Evolutionary conservation across 2,113 vertebrate genomes (phyloP).

Genomic region (Lasiurus borealis): DNA sequence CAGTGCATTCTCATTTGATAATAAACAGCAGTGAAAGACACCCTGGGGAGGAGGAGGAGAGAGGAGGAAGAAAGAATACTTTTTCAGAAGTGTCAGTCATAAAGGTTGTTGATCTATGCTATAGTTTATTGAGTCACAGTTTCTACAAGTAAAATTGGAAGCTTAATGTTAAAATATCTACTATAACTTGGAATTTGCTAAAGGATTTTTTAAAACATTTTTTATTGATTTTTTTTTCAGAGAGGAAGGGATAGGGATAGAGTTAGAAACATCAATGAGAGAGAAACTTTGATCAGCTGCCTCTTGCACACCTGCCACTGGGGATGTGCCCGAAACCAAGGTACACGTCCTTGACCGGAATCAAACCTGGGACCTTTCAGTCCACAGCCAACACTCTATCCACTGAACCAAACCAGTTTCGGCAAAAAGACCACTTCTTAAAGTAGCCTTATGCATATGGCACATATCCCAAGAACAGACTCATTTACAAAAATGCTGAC

Average conservation of each 20-base stretch:
- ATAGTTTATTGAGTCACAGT: neutral
- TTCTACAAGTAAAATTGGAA: neutral
- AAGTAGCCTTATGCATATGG: neutral
- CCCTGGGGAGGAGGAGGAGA: accelerated
- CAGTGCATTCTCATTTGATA: neutral
- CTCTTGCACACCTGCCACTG: no score
- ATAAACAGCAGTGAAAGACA: neutral
- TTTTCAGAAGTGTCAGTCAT: neutral
- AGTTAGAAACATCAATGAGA: no score
- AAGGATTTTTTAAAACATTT: no score
- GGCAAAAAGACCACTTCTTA: neutral
- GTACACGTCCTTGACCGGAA: no score
- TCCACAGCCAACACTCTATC: no score
- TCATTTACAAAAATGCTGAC: constrained; percentile 33
- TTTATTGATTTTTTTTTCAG: no score
- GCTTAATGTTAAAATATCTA: neutral
- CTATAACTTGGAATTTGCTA: neutral
- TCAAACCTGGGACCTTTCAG: no score
- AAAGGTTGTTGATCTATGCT: neutral
- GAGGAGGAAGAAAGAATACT: neutral
- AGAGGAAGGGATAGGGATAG: no score
- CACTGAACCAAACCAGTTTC: no score
- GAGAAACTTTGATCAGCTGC: no score
- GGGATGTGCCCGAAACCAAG: no score
- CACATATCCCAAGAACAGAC: neutral